Evolutionary conservation across 1,140 invertebrate genomes (phyloP), one percentile per base, ranked within the genome.

Genomic region (Aphaenogaster floridana): DNA sequence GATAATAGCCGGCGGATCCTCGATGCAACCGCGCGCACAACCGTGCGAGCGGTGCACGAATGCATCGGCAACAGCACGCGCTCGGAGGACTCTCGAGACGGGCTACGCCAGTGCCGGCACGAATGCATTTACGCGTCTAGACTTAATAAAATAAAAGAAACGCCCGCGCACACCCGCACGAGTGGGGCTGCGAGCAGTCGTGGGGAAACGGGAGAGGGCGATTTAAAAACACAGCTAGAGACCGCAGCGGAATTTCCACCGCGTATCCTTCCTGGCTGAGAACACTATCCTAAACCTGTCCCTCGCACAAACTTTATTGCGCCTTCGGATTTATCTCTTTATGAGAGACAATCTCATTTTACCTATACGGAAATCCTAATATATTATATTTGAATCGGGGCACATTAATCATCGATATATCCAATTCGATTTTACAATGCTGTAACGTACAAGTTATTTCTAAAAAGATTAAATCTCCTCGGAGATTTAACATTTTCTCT

Each of bases 121-220:
- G 94, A 95, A 94, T 94, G 94, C 94, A 94, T 95, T 95, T 95
- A 94, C 93, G 93, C 93, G 95, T 95, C 95, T 95, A 95, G 95
- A 95, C 94, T 95, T 94, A 94, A 94, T 94, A 94, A 95, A 95
- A 95, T 95, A 95, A 95, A 95, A 95, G 92, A 95, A 95, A 93
- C 90, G 84, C 86, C 89, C 90, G 91, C 90, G 90, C 91, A 92
- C 89, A 89, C 88, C 89, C 91, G 92, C 89, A 90, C 87, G 89
- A 89, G 92, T 91, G 88, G 87, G 91, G 89, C 90, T 92, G 89
- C 76, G 81, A 87, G 80, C 57, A 69, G 86, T 74, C 87, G 72
- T 88, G 89, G 87, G 86, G 78, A 66, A 59, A 63, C 61, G 52
- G 57, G 86, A 78, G 87, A 81, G 91, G 87, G 90, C 90, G 91